Evolutionary conservation across 64 coral and sea anemone species (phyloP).

Genomic region (Exaiptasia diaphana): DNA sequence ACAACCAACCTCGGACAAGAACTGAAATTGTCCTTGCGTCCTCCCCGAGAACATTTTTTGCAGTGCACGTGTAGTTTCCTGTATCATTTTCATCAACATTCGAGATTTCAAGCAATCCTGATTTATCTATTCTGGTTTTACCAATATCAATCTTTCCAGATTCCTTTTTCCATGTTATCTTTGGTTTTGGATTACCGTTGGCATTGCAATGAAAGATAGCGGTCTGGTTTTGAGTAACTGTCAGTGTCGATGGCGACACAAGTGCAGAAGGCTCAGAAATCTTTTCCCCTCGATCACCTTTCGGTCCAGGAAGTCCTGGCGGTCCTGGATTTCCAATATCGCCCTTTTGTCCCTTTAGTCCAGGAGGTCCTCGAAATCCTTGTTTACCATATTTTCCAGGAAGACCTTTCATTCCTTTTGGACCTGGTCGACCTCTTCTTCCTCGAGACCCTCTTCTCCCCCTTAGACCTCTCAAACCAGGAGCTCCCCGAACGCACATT

Average conservation of each 20-base stretch:
- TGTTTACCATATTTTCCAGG: slow-evolving; percentile 46
- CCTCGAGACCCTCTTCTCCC: slow-evolving; percentile 20
- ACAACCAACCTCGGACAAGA: slow-evolving; percentile 12
- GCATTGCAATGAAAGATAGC: slow-evolving; percentile 14
- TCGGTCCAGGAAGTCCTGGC: slow-evolving; percentile 3
- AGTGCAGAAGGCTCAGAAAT: background rate
- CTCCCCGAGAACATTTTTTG: slow-evolving; percentile 8
- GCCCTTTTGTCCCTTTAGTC: slow-evolving; percentile 44
- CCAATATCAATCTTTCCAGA: background rate
- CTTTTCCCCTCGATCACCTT: slow-evolving; percentile 12
- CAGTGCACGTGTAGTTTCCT: slow-evolving; percentile 15
- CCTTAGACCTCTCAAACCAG: slow-evolving; percentile 20
- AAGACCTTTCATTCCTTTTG: slow-evolving; percentile 19
- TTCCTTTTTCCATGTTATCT: slow-evolving; percentile 6
- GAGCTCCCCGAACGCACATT: slow-evolving; percentile 30
- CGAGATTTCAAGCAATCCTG: background rate
- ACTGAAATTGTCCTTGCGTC: background rate
- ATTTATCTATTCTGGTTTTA: background rate
- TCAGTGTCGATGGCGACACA: slow-evolving; percentile 10
- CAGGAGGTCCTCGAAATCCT: slow-evolving; percentile 36
- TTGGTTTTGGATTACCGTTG: slow-evolving; percentile 13
- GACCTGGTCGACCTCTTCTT: slow-evolving; percentile 13
- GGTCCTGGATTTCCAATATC: slow-evolving; percentile 1
- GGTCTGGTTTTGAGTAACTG: slow-evolving; percentile 22
- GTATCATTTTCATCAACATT: slow-evolving; percentile 1